phyloP scores from a whole-genome alignment of 2,113 vertebrate species.

The Ailurus styani region DNA sequence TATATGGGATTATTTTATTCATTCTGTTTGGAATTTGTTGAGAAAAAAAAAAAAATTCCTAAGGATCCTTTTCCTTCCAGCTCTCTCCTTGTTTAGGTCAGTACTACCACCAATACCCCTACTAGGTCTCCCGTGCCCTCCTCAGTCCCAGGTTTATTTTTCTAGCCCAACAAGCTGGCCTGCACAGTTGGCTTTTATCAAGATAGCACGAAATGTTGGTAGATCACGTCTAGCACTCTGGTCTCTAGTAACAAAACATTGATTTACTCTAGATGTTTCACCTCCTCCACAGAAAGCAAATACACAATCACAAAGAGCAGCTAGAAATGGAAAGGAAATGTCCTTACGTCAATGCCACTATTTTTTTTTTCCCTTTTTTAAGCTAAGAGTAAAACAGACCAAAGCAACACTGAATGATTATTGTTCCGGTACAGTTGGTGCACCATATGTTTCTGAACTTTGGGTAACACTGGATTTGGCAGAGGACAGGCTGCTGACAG shows the following conservation, averaged over 20 bases:
- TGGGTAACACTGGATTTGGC: background rate
- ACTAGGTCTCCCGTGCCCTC: background rate
- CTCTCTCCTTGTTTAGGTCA: background rate
- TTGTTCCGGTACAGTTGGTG: background rate
- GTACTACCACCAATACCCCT: background rate
- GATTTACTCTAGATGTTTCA: background rate
- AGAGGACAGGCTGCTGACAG: background rate
- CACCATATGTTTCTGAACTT: background rate
- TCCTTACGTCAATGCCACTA: background rate
- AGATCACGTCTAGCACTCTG: background rate
- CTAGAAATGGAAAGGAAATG: background rate
- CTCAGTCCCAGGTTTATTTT: background rate
- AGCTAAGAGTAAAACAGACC: background rate
- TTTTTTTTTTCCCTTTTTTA: background rate
- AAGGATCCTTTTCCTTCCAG: background rate
- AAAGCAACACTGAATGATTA: background rate
- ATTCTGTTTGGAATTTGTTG: background rate
- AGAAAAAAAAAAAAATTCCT: background rate
- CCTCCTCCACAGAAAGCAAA: background rate
- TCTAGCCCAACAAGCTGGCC: background rate
- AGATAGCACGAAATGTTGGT: background rate
- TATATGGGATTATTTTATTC: background rate
- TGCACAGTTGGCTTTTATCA: background rate
- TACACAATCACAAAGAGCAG: background rate
- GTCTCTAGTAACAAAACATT: background rate